Percentiles rank a stretch among this genome's conserved stretches.
These are phyloP conservation scores for Leptobrachium leishanense DNA, from an alignment of 2,113 vertebrate genomes.

Conservation along the genomic window DNA sequence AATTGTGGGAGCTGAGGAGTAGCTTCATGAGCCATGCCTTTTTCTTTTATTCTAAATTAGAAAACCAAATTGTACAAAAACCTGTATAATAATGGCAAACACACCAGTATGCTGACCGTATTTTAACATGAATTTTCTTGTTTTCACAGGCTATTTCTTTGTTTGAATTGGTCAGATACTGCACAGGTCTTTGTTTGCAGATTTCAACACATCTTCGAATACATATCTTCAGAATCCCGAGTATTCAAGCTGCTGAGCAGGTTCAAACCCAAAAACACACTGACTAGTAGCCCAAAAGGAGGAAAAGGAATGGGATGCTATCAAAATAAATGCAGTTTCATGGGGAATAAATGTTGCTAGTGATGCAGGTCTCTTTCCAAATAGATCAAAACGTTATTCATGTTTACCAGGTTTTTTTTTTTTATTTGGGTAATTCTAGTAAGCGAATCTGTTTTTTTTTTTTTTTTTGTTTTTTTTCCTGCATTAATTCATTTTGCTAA, in stretches of 20 bases:
- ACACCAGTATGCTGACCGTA: no score
- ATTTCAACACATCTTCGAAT: constrained; percentile 91
- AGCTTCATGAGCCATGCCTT: no score
- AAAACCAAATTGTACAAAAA: no score
- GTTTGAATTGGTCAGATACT: constrained; percentile 88
- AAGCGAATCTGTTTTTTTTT: no score
- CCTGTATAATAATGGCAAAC: no score
- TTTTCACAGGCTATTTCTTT: constrained; percentile 82
- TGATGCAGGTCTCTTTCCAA: background rate
- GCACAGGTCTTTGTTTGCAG: constrained; percentile 87
- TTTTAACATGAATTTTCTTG: constrained; percentile 41
- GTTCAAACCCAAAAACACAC: constrained; percentile 74
- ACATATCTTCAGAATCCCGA: constrained; percentile 89
- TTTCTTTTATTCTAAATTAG: no score
- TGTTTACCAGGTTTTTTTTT: background rate
- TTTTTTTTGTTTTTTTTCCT: no score
- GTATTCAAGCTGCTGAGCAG: constrained; percentile 75
- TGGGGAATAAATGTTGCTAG: background rate
- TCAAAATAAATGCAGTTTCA: constrained; percentile 54
- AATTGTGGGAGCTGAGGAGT: no score
- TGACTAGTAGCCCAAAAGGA: constrained; percentile 83
- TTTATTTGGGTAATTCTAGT: background rate
- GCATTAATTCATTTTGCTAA: no score
- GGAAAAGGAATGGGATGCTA: constrained; percentile 73
- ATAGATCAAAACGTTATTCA: constrained; percentile 3